Base-by-base conservation (phyloP, 2,888 invertebrate species). In the Melitaea athalia region DNA sequence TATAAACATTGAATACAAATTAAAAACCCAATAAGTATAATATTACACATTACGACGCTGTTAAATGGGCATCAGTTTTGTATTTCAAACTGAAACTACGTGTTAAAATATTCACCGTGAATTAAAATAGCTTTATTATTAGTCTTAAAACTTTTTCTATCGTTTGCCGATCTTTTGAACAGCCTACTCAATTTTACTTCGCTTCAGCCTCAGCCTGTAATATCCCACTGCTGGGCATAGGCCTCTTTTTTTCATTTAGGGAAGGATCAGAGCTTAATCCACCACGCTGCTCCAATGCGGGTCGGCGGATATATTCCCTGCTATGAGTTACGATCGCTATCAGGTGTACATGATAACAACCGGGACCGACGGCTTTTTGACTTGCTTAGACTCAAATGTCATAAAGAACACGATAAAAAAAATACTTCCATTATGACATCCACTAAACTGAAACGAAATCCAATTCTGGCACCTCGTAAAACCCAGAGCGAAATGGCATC, bases 1-100 rank as follows among this genome's bases (percentile, higher is more conserved):
- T 83, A 82, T 86, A 88, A 89, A 89, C 85, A 91, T 87, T 85
- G 81, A 81, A 81, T 83, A 81, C 79, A 78, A 81, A 76, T 72
- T 79, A 77, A 79, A 80, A 80, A 75, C 77, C 77, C 74, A 77
- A 78, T 78, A 80, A 81, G 81, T 87, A 87, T 89, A 80, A 78
- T 81, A 82, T 89, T 89, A 86, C 87, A 84, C 78, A 79, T 83
- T 78, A 77, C 81, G 17, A 53, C 38, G 53, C 53, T 33, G 31
- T 52, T 31, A 45, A 52, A 53, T 79, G 80, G 80, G 79, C 79
- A 80, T 80, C 69, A 78, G 76, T 55, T 31, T 38, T 60, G 49
- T 59, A 60, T 24, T 67, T 55, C 14, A 55, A 62, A 61, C 55
- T 42, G 66, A 67, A 45, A 38, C 61, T 67, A 61, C 55, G 17